phyloP scores from a whole-genome alignment of 2,888 invertebrate species.

The Laothoe populi region DNA sequence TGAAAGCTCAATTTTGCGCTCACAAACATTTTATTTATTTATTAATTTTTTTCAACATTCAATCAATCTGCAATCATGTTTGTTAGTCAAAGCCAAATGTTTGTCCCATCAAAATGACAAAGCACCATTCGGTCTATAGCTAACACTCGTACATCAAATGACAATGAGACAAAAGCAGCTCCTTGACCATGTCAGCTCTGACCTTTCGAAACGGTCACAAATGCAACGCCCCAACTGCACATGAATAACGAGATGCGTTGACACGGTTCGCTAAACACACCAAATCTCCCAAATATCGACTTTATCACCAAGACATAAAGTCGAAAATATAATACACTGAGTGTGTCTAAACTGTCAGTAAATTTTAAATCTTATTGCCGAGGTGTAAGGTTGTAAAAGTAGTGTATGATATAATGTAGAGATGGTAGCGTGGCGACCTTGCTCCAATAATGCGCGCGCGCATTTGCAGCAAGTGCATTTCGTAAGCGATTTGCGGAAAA shows the following conservation, averaged over 20 bases:
- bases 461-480: conserved; percentile 61
- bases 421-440: conserved; percentile 51
- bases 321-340: not conserved
- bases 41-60: too few species aligned
- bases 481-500: conserved; percentile 61
- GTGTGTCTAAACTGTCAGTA: not conserved
- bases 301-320: conserved; percentile 21
- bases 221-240: conserved; percentile 27
- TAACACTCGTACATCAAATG: conserved; percentile 1
- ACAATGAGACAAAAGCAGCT: conserved; percentile 31
- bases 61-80: too few species aligned
- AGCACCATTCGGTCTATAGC: not conserved
- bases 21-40: too few species aligned
- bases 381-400: conserved; percentile 2
- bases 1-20: too few species aligned
- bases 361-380: conserved; percentile 26
- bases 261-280: conserved; percentile 14
- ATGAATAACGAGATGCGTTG: conserved; percentile 26
- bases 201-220: conserved; percentile 28
- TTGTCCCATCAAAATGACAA: not conserved
- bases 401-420: not conserved
- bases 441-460: conserved; percentile 67
- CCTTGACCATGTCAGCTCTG: conserved; percentile 52
- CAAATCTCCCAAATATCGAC: conserved; percentile 11
- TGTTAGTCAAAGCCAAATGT: not conserved